These are phyloP conservation scores for Knipowitschia caucasica DNA, from an alignment of 2,797 vertebrate species.

Conservation along the genomic window DNA sequence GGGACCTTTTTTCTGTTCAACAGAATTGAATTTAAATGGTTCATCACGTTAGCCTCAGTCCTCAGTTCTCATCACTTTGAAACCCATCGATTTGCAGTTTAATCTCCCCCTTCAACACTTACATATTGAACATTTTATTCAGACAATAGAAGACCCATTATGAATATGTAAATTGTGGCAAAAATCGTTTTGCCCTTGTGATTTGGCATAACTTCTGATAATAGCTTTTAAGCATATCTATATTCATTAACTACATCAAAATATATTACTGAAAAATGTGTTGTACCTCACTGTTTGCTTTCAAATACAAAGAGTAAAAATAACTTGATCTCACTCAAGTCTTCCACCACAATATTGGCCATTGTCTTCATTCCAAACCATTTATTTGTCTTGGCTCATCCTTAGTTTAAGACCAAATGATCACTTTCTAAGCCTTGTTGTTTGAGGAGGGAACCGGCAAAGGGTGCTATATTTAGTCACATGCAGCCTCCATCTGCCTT, in stretches of 20 bases:
- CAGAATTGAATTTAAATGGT: too few species aligned
- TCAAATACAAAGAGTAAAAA: background rate
- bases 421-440: conserved; percentile 20
- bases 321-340: conserved; percentile 1
- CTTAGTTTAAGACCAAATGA: conserved; percentile 6
- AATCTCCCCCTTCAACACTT: too few species aligned
- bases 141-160: too few species aligned
- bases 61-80: too few species aligned
- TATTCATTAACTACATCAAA: background rate
- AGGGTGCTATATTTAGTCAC: conserved; percentile 27
- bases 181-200: too few species aligned
- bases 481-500: conserved; percentile 23
- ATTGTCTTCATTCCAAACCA: conserved; percentile 1
- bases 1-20: too few species aligned
- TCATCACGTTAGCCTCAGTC: too few species aligned
- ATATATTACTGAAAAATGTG: background rate
- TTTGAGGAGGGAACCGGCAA: conserved; percentile 14
- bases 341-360: conserved; percentile 5
- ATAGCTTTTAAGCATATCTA: too few species aligned
- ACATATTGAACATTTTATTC: too few species aligned
- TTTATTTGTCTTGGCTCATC: background rate
- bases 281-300: background rate
- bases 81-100: too few species aligned
- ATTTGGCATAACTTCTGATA: too few species aligned
- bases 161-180: too few species aligned